These are phyloP conservation scores for Lates japonicus DNA, from an alignment of 2,797 vertebrate genomes.

Conservation along the genomic window DNA sequence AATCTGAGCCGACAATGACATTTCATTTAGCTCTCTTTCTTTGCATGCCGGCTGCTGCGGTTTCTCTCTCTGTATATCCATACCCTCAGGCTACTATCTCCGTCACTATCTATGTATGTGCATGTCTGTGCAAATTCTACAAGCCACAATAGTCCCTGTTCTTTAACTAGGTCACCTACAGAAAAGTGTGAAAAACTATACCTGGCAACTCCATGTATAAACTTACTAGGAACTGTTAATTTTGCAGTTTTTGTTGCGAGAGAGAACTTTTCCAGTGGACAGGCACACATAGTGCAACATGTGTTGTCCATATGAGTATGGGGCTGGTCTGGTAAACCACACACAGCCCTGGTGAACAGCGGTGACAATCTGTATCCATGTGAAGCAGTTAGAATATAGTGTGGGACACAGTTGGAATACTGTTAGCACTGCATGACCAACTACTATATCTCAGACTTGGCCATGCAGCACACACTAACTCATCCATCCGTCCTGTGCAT, in stretches of 20 bases:
- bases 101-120: slow-evolving; percentile 10
- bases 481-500: slow-evolving; percentile 29
- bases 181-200: slow-evolving; percentile 76
- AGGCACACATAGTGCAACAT: slow-evolving; percentile 43
- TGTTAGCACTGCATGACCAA: slow-evolving; percentile 37
- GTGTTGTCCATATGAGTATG: slow-evolving; percentile 48
- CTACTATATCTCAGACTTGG: slow-evolving; percentile 36
- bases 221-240: slow-evolving; percentile 2
- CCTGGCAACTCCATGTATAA: slow-evolving; percentile 28
- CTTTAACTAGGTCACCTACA: slow-evolving; percentile 84
- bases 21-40: slow-evolving; percentile 26
- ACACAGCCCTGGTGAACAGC: slow-evolving; percentile 21
- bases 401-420: slow-evolving; percentile 41
- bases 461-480: slow-evolving; percentile 38
- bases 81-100: slow-evolving; percentile 22
- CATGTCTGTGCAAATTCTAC: slow-evolving; percentile 30
- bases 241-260: slow-evolving; percentile 14
- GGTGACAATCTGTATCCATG: slow-evolving; percentile 35
- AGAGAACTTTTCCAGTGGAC: slow-evolving; percentile 28
- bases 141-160: slow-evolving; percentile 60
- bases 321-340: slow-evolving; percentile 31
- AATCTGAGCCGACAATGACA: neutral
- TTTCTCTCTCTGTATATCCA: slow-evolving; percentile 18
- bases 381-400: slow-evolving; percentile 35
- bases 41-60: slow-evolving; percentile 1